A percentile compares a stretch with the other conserved stretches of the same genome.
Evolutionary conservation across 2,113 vertebrate genomes (phyloP).

Genomic region (Euleptes europaea): DNA sequence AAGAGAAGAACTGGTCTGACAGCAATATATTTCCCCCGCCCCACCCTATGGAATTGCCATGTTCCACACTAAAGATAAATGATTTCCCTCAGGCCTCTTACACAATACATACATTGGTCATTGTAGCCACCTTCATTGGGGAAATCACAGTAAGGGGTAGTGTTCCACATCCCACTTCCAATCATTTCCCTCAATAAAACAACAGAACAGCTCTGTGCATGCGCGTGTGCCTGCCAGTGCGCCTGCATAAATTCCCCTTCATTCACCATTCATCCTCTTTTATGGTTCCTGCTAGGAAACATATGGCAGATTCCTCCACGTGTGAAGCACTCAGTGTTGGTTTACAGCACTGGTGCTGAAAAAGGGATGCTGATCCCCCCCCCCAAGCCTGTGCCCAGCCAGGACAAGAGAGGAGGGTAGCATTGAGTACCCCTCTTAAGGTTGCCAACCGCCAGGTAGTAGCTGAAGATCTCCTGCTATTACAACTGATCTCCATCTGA

Average conservation of each 20-base stretch:
- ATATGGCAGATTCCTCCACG: background rate
- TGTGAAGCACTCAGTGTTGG: no score
- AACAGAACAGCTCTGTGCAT: background rate
- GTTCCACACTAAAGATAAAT: conserved; percentile 26
- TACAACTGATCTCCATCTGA: no score
- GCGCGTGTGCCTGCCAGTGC: no score
- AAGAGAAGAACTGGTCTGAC: background rate
- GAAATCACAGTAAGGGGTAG: background rate
- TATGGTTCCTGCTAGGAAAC: background rate
- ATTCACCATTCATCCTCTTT: background rate
- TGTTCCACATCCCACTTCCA: background rate
- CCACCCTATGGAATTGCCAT: background rate
- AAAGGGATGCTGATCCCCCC: no score
- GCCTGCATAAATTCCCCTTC: background rate
- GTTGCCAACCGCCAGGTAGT: no score
- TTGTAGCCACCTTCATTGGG: background rate
- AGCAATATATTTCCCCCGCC: conserved; percentile 32
- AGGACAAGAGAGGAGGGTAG: no score
- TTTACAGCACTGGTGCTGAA: no score
- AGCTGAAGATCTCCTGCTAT: no score
- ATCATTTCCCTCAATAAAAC: background rate
- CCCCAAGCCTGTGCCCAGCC: no score
- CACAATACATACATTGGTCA: background rate
- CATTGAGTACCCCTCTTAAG: no score
- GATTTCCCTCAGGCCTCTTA: background rate